Evolutionary conservation across 2,113 vertebrate species (phyloP).

Genomic region (Typhlomys cinereus): DNA sequence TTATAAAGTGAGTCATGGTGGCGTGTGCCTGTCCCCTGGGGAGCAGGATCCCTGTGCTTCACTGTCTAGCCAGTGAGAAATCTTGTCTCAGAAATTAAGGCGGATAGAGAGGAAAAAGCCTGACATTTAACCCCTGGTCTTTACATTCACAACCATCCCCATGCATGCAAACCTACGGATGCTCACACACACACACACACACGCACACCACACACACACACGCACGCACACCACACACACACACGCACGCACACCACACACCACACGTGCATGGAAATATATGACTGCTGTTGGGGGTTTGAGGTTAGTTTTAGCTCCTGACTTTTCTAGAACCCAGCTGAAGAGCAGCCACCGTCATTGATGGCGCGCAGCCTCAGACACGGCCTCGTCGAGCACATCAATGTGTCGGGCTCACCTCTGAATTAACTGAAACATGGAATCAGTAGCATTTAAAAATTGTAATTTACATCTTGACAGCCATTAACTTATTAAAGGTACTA

Average conservation of each 20-base stretch:
- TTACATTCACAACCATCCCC: too few species aligned
- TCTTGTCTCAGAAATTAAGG: not conserved
- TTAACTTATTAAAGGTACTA: not conserved
- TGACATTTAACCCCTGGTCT: not conserved
- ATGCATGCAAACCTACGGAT: too few species aligned
- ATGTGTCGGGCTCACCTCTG: not conserved
- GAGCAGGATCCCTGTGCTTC: too few species aligned
- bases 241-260: too few species aligned
- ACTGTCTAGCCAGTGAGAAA: not conserved
- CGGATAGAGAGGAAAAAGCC: not conserved
- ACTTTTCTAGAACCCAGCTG: not conserved
- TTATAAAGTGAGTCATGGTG: too few species aligned
- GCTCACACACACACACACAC: too few species aligned
- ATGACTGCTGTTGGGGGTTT: not conserved
- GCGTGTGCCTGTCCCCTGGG: too few species aligned
- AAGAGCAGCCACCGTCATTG: rapidly evolving
- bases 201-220: too few species aligned
- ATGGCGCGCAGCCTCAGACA: not conserved
- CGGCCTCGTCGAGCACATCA: not conserved
- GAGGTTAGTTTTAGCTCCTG: rapidly evolving
- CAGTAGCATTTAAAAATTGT: not conserved
- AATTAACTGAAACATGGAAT: constrained; percentile 5
- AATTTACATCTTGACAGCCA: not conserved
- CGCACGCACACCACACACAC: too few species aligned
- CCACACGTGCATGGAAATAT: too few species aligned